Conservation (phyloP, 2,888 invertebrate genomes). For the Monoplex corrugatus region DNA sequence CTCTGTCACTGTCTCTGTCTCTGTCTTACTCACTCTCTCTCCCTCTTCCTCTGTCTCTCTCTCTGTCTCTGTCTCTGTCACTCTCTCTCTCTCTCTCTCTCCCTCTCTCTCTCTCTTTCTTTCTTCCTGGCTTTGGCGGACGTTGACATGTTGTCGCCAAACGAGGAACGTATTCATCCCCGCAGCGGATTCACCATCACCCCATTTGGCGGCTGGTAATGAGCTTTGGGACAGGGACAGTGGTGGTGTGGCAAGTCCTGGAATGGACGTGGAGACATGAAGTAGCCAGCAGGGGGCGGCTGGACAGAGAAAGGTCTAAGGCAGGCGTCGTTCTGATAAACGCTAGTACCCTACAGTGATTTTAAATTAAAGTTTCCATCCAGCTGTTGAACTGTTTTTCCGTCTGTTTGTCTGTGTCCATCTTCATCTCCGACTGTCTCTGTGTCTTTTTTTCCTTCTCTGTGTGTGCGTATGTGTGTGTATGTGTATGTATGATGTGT, state of each 20-base stretch:
- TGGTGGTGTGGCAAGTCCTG: background rate
- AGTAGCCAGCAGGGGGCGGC: background rate
- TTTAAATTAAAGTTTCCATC: no score
- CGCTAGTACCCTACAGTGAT: no score
- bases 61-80: background rate
- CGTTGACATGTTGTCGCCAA: background rate
- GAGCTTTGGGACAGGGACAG: background rate
- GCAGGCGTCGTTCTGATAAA: no score
- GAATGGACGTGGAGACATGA: background rate
- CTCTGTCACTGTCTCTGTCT: no score
- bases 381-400: no score
- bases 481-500: no score
- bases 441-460: no score
- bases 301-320: background rate
- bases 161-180: background rate
- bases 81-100: background rate
- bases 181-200: background rate
- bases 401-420: no score
- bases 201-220: background rate
- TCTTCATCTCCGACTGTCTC: no score
- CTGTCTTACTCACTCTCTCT: background rate
- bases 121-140: background rate
- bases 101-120: background rate
- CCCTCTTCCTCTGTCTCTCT: background rate
- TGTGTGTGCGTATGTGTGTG: no score